Percentiles rank a stretch among this genome's conserved stretches.
Evolutionary conservation across 2,888 invertebrate species (phyloP).

Genomic region (Gortyna flavago): DNA sequence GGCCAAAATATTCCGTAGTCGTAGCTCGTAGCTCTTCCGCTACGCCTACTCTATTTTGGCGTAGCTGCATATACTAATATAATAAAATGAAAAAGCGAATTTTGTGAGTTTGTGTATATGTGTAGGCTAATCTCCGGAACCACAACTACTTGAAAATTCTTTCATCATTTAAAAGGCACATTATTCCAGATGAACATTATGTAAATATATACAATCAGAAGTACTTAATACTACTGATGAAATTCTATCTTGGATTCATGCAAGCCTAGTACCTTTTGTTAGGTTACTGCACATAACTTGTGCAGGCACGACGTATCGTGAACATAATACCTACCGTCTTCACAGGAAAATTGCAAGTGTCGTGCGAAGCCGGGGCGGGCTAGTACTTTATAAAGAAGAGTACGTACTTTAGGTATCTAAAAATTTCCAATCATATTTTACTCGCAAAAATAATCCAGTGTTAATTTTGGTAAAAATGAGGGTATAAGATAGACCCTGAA

Average conservation of each 20-base stretch:
- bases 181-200: too few species aligned
- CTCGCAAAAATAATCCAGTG: background rate
- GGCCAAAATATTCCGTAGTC: constrained; percentile 37
- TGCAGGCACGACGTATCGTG: background rate
- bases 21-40: constrained; percentile 25
- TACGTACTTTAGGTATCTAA: too few species aligned
- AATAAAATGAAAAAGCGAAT: background rate
- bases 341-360: background rate
- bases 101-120: background rate
- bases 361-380: background rate
- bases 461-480: background rate
- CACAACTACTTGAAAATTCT: too few species aligned
- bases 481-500: background rate
- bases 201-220: too few species aligned
- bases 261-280: too few species aligned
- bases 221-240: too few species aligned
- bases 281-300: too few species aligned
- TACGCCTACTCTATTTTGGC: constrained; percentile 13
- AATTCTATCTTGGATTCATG: too few species aligned
- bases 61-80: constrained; percentile 15
- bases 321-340: background rate
- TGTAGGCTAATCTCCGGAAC: background rate
- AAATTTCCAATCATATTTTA: background rate
- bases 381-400: too few species aligned
- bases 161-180: too few species aligned